Percentiles rank a stretch among this genome's conserved stretches.
phyloP scores from a whole-genome alignment of 1,140 invertebrate species.

The Mylabris phalerata region DNA sequence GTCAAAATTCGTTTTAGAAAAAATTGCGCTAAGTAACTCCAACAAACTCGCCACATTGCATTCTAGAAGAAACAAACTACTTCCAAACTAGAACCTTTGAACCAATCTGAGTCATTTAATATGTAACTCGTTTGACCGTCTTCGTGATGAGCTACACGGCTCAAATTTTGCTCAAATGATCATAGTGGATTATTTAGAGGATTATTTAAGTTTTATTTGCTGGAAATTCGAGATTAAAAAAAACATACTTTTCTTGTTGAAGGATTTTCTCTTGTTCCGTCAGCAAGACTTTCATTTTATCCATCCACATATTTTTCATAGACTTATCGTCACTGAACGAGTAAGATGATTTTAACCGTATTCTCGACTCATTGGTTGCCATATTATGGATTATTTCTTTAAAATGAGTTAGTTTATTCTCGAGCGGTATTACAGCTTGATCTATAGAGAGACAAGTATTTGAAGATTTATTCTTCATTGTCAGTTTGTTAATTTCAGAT shows the following conservation, averaged over 20 bases:
- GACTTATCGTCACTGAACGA: constrained; percentile 12
- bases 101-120: too few species aligned
- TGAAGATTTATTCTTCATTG: not conserved
- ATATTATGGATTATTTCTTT: constrained; percentile 14
- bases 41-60: too few species aligned
- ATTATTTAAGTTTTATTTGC: too few species aligned
- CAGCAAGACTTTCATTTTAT: constrained; percentile 31
- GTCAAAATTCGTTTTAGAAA: too few species aligned
- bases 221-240: not conserved
- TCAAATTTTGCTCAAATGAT: too few species aligned
- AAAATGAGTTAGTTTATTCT: not conserved
- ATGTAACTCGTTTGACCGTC: too few species aligned
- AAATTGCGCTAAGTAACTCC: too few species aligned
- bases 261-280: constrained; percentile 36
- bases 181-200: too few species aligned
- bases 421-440: not conserved
- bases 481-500: not conserved
- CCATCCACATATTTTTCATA: constrained; percentile 35
- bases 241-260: constrained; percentile 35
- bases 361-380: not conserved
- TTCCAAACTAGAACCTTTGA: too few species aligned
- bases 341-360: not conserved
- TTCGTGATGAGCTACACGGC: too few species aligned
- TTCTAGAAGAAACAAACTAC: too few species aligned
- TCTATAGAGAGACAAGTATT: not conserved